Evolutionary conservation across 2,113 vertebrate species (phyloP).

Genomic region (Lampris megalopsis): DNA sequence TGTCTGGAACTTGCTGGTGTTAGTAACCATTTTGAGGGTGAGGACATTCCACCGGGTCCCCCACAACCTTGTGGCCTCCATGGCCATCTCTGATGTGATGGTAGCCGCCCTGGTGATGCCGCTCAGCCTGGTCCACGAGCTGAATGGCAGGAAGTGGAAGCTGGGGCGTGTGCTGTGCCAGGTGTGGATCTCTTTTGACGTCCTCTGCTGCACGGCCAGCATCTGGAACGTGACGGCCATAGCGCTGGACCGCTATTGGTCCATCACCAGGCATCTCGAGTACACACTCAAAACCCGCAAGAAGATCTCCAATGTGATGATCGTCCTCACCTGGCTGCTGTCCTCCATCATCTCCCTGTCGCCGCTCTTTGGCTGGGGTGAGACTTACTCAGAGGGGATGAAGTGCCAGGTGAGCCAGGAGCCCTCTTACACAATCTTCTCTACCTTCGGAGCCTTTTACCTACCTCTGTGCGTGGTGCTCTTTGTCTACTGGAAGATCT

Average conservation of each 20-base stretch:
- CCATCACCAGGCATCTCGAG: conserved; percentile 93
- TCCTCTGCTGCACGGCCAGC: conserved; percentile 97
- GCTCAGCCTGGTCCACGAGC: conserved; percentile 90
- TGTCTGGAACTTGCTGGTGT: conserved; percentile 93
- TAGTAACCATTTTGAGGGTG: conserved; percentile 93
- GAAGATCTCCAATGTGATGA: conserved; percentile 93
- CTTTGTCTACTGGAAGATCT: conserved; percentile 99
- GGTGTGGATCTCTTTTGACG: conserved; percentile 94
- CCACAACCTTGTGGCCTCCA: conserved; percentile 96
- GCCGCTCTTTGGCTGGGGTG: conserved; percentile 94
- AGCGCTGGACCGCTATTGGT: conserved; percentile 97
- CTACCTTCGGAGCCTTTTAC: conserved; percentile 96
- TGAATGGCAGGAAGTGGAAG: conserved; percentile 90
- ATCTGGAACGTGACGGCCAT: conserved; percentile 99
- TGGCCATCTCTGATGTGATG: conserved; percentile 95
- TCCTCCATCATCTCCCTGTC: conserved; percentile 93
- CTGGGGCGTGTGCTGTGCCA: conserved; percentile 92
- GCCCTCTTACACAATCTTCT: conserved; percentile 95
- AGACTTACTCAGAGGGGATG: conserved; percentile 89
- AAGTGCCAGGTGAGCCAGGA: conserved; percentile 94
- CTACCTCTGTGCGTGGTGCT: conserved; percentile 94
- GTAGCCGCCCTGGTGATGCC: conserved; percentile 97
- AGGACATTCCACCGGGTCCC: conserved; percentile 94
- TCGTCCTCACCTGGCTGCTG: conserved; percentile 91
- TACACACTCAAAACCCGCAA: conserved; percentile 91